A percentile compares a stretch with the other conserved stretches of the same genome.
Conservation (phyloP, 2,888 invertebrate species). For the Drosophila paranaensis region DNA sequence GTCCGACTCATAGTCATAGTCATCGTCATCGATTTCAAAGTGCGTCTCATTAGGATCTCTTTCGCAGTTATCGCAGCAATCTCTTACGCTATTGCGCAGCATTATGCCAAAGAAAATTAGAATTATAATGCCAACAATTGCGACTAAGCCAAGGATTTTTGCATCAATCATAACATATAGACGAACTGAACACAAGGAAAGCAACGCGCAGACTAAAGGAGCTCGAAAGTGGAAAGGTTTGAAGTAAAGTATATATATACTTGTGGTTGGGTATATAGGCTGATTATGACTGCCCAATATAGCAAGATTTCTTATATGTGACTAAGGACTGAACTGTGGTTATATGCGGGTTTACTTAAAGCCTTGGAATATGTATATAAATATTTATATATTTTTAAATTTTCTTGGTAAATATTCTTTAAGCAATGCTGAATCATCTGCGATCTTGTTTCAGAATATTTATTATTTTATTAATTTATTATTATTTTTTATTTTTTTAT, state of each 20-base stretch:
- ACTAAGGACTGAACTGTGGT: too few species aligned
- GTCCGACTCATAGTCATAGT: not conserved
- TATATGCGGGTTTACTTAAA: too few species aligned
- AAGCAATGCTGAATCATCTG: too few species aligned
- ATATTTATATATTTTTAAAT: too few species aligned
- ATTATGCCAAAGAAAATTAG: conserved; percentile 20
- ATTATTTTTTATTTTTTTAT: too few species aligned
- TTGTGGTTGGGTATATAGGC: not conserved
- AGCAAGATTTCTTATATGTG: not conserved
- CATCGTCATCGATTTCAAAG: conserved; percentile 14
- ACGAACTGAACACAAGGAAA: conserved; percentile 1
- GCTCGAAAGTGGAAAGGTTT: not conserved
- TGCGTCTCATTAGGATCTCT: not conserved
- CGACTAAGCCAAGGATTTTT: conserved; percentile 1
- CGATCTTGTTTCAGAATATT: too few species aligned
- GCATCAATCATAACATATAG: conserved; percentile 8
- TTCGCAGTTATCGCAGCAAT: conserved; percentile 5
- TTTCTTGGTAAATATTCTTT: too few species aligned
- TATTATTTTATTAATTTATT: too few species aligned
- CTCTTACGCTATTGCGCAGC: conserved; percentile 4
- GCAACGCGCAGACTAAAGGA: not conserved
- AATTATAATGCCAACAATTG: conserved; percentile 6
- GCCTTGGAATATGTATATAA: too few species aligned
- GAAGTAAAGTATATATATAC: not conserved
- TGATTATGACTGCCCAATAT: not conserved